Evolutionary conservation across 2,113 vertebrate genomes (phyloP).

Genomic region (Hippoglossus stenolepis): DNA sequence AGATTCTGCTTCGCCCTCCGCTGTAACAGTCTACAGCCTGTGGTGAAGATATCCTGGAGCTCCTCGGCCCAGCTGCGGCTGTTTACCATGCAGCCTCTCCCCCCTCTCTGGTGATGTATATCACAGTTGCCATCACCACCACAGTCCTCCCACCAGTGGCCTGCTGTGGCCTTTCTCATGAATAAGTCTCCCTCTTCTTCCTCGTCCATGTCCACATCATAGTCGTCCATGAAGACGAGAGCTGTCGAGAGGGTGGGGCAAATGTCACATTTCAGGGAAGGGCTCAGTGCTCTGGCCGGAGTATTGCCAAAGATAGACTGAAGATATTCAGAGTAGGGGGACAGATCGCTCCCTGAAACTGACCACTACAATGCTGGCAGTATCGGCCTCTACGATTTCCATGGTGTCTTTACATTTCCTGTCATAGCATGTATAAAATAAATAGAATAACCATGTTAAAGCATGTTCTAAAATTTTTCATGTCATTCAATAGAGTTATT

Average conservation of each 20-base stretch:
- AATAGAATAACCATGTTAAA: no score
- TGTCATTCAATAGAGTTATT: no score
- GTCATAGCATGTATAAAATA: no score
- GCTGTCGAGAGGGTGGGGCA: constrained; percentile 10
- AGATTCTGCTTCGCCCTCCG: constrained; percentile 44
- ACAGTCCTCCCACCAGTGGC: constrained; percentile 66
- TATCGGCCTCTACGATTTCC: not conserved
- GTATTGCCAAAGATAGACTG: constrained; percentile 24
- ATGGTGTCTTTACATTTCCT: not conserved
- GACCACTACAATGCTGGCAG: not conserved
- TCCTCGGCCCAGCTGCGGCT: constrained; percentile 73
- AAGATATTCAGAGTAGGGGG: constrained; percentile 6
- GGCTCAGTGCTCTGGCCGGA: constrained; percentile 6
- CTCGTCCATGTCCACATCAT: constrained; percentile 65
- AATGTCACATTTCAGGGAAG: constrained; percentile 15
- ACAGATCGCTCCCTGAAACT: not conserved
- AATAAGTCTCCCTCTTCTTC: constrained; percentile 56
- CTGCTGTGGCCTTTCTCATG: constrained; percentile 15
- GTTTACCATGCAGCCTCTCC: constrained; percentile 61
- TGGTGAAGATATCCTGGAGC: constrained; percentile 63
- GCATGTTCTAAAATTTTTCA: no score
- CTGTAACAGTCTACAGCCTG: constrained; percentile 43
- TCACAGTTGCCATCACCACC: constrained; percentile 24
- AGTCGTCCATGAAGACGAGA: constrained; percentile 59
- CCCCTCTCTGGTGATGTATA: constrained; percentile 7